Conservation (phyloP, 2,797 vertebrate genomes). For the Anas bernieri region DNA sequence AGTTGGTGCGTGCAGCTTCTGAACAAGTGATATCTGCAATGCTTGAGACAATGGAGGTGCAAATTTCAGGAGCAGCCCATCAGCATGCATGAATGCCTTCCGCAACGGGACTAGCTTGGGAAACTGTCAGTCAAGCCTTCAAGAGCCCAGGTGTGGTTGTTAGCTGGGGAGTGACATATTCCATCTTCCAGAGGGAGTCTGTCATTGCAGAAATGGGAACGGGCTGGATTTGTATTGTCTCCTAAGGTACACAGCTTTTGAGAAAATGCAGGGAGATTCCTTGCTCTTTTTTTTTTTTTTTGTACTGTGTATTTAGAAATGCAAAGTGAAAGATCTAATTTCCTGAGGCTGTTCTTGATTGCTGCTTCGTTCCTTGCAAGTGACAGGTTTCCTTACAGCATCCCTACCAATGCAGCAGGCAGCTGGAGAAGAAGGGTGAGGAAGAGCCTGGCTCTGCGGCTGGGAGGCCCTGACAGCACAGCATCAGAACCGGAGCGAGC, state of each 20-base stretch:
- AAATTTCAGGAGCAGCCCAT: not conserved
- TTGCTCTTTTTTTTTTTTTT: not conserved
- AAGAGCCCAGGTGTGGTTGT: not conserved
- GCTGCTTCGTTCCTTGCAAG: not conserved
- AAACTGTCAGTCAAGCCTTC: not conserved
- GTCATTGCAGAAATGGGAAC: not conserved
- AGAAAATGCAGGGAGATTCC: not conserved
- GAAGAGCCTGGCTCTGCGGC: not conserved
- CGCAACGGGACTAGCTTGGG: not conserved
- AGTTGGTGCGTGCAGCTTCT: not conserved
- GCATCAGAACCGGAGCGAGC: not conserved
- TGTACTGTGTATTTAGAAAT: not conserved
- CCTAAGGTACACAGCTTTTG: not conserved
- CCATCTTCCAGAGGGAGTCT: not conserved
- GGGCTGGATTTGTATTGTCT: not conserved
- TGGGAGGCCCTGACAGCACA: constrained; percentile 11
- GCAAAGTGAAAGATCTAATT: not conserved
- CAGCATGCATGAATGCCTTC: not conserved
- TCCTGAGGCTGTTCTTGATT: not conserved
- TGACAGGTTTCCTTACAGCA: not conserved
- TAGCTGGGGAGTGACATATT: not conserved
- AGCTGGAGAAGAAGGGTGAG: not conserved
- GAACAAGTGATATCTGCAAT: not conserved
- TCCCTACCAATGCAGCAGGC: not conserved
- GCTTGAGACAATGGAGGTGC: not conserved